These are phyloP conservation scores for Macquaria australasica DNA, from an alignment of 2,113 vertebrate genomes.

Conservation along the genomic window DNA sequence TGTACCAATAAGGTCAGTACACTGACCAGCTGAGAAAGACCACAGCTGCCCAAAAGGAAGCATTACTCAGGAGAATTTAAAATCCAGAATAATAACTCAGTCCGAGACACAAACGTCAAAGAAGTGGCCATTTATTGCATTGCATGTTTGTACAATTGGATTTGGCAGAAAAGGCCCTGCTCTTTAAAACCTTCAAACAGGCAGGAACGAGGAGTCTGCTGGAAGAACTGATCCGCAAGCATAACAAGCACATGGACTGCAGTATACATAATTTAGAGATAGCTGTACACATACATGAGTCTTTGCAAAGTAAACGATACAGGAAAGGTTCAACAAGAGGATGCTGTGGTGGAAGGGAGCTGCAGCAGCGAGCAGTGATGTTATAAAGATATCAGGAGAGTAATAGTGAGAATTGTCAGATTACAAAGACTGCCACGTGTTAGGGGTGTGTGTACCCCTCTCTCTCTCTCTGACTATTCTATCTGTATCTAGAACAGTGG, in stretches of 20 bases:
- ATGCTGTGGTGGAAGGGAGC: neutral
- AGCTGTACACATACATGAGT: neutral
- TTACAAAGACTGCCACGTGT: neutral
- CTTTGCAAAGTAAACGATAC: neutral
- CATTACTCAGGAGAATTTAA: neutral
- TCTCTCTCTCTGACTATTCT: neutral
- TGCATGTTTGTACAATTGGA: neutral
- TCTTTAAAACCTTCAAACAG: neutral
- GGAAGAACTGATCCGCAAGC: neutral
- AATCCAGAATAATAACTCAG: conserved; percentile 15
- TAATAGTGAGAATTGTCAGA: neutral
- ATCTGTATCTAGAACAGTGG: neutral
- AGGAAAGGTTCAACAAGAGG: neutral
- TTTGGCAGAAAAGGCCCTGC: neutral
- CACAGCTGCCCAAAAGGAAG: conserved; percentile 11
- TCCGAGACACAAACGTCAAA: neutral
- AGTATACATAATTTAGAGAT: neutral
- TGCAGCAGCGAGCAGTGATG: neutral
- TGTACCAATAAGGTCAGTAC: neutral
- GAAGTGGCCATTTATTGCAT: neutral
- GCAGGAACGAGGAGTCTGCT: neutral
- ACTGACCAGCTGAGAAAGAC: conserved; percentile 20
- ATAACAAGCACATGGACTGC: neutral
- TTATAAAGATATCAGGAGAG: neutral
- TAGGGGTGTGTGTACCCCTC: neutral